These are phyloP conservation scores for Erinaceus europaeus DNA, from an alignment of 2,113 vertebrate genomes.

Conservation along the genomic window DNA sequence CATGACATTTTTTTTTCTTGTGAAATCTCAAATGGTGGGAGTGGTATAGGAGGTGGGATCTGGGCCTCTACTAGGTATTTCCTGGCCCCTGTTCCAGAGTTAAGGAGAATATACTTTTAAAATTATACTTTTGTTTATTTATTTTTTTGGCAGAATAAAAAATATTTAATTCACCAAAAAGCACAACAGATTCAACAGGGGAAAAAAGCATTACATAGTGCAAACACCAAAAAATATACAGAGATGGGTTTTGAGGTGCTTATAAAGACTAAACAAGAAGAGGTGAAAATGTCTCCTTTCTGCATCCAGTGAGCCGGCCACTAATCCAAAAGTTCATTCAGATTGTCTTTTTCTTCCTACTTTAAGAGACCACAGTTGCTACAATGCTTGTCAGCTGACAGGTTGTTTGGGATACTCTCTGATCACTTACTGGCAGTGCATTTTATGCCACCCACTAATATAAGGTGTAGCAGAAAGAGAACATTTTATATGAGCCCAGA, in stretches of 20 bases:
- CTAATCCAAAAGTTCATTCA: background rate
- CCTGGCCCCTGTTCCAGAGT: background rate
- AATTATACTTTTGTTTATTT: background rate
- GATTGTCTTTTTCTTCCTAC: background rate
- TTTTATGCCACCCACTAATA: slow-evolving; percentile 8
- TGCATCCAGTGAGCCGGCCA: background rate
- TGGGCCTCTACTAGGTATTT: background rate
- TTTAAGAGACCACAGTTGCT: background rate
- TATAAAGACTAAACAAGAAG: background rate
- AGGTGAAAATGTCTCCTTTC: background rate
- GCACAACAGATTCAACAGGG: slow-evolving; percentile 32
- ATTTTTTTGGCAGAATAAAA: slow-evolving; percentile 51
- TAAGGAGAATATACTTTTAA: background rate
- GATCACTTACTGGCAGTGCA: background rate
- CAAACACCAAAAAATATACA: slow-evolving; percentile 53
- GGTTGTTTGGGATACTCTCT: too few relatives aligned
- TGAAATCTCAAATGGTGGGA: background rate
- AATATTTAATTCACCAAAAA: slow-evolving; percentile 54
- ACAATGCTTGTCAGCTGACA: too few relatives aligned
- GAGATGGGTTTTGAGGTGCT: background rate
- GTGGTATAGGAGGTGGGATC: background rate
- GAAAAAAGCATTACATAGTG: slow-evolving; percentile 62
- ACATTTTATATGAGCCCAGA: background rate
- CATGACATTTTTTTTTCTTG: background rate
- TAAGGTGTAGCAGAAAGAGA: background rate